Base-by-base conservation (phyloP, 2,797 vertebrate genomes). In the Echeneis naucrates region DNA sequence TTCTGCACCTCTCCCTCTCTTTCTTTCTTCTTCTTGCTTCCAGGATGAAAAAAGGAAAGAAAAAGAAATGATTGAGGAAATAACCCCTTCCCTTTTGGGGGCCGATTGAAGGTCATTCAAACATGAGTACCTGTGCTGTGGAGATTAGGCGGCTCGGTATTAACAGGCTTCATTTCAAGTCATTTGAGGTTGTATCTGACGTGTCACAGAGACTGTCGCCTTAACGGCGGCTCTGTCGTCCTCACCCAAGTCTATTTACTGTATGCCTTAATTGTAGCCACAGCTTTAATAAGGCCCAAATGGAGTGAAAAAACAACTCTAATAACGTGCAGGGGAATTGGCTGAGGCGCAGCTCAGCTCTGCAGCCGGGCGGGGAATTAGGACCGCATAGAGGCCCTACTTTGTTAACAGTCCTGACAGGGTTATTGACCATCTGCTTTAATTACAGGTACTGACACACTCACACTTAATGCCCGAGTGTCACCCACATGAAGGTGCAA, bases 371-470 rank as follows among this genome's bases (percentile, higher is more conserved):
- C 61, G 56, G 82, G 73, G 81, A 87, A 89, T 91, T 89, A 87
- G 77, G 80, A 75, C 68, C 66, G 57, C 58, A 72, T 68, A 85
- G 83, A 85, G 72, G 63, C 66, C 69, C 75, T 79, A 68, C 80
- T 88, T 88, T 86, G 88, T 88, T 90, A 89, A 84, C 81, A 68
- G 71, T 55, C 85, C 77, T 89, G 84, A 92, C 82, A 86, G 83
- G 81, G 84, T 89, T 85, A 87, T 91, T 92, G 89, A 89, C 90
- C 93, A 92, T 94, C 89, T 92, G 92, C 88, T 89, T 92, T 93
- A 93, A 93, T 94, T 93, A 91, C 91, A 93, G 91, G 92, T 93
- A 88, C 88, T 71, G 78, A 86, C 86, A 89, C 88, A 88, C 84
- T 87, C 84, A 72, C 68, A 50, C 84, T 87, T 84, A 88, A 91